phyloP scores from a whole-genome alignment of 2,888 invertebrate species.

The Gnatocerus cornutus region DNA sequence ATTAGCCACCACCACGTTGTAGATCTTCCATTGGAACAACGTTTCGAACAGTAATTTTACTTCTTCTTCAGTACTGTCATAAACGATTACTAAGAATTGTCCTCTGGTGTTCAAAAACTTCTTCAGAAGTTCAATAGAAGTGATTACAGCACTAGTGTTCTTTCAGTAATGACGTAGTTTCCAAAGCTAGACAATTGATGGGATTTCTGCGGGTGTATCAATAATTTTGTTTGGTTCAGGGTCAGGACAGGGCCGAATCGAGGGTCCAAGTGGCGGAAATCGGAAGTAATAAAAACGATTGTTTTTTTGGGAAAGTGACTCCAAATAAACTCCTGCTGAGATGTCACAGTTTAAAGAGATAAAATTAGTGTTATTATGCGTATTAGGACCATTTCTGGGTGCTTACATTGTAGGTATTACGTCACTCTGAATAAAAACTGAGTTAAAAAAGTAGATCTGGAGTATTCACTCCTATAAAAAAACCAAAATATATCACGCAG shows the following conservation, averaged over 20 bases:
- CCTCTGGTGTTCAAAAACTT: background rate
- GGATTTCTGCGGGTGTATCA: background rate
- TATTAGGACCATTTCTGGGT: too few relatives aligned
- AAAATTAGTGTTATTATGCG: too few relatives aligned
- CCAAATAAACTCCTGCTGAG: background rate
- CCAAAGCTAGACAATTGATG: too few relatives aligned
- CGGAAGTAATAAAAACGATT: background rate
- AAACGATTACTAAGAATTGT: slow-evolving; percentile 1
- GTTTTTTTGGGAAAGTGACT: background rate
- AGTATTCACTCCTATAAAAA: too few relatives aligned
- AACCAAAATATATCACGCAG: too few relatives aligned
- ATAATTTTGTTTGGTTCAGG: slow-evolving; percentile 3
- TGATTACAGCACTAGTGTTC: background rate
- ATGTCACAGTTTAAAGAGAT: background rate
- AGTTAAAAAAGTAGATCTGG: too few relatives aligned
- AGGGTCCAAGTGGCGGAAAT: background rate
- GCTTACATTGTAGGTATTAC: too few relatives aligned
- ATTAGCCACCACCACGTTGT: slow-evolving; percentile 21
- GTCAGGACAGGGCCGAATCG: background rate
- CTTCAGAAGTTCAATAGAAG: background rate
- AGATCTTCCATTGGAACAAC: slow-evolving; percentile 13
- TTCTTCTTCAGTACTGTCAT: slow-evolving; percentile 18
- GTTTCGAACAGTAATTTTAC: slow-evolving; percentile 6
- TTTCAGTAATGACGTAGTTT: background rate
- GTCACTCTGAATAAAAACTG: too few relatives aligned